Conservation (phyloP, 2,888 invertebrate genomes). For the Ashinkailepas kermadecensis region DNA sequence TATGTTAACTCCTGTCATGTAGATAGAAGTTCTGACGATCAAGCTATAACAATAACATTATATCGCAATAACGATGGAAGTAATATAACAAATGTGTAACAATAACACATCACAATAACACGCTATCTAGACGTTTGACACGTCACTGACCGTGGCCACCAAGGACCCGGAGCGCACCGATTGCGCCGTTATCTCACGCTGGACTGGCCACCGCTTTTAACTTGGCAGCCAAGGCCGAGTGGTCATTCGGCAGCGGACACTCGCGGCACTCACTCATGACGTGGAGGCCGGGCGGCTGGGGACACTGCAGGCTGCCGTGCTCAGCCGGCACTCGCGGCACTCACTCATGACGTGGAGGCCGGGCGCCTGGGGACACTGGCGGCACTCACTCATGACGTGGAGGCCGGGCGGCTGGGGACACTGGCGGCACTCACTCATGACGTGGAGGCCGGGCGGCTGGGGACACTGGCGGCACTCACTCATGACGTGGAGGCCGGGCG, state of each 20-base stretch:
- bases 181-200: no score
- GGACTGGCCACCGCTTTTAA: no score
- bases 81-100: no score
- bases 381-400: conserved; percentile 73
- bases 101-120: no score
- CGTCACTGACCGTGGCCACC: no score
- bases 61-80: no score
- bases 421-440: conserved; percentile 67
- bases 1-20: no score
- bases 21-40: no score
- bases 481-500: conserved; percentile 76
- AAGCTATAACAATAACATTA: no score
- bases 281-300: conserved; percentile 72
- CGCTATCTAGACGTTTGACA: no score
- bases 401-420: conserved; percentile 82
- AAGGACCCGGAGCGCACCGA: no score
- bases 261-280: conserved; percentile 71
- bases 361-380: conserved; percentile 68
- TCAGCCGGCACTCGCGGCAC: conserved; percentile 64
- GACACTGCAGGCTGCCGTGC: conserved; percentile 77
- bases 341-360: conserved; percentile 83
- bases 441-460: conserved; percentile 73
- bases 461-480: conserved; percentile 69
- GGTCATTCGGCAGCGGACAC: conserved; percentile 60
- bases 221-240: not conserved